phyloP scores from a whole-genome alignment of 2,113 vertebrate species.

The Mesembrinibis cayennensis region DNA sequence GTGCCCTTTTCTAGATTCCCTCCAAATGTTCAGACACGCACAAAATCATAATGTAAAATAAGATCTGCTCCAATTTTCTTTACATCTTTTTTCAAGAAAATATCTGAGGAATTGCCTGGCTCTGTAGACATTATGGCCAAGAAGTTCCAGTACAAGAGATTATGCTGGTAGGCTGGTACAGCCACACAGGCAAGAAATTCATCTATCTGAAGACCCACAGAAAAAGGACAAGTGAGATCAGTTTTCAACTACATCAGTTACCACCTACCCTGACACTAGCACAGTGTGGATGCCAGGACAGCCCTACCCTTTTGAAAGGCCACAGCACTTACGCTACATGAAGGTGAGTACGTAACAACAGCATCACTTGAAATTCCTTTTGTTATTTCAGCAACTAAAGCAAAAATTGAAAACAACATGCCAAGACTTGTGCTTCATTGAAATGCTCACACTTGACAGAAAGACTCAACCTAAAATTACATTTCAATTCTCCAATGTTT shows the following conservation, averaged over 20 bases:
- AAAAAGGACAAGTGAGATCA: background rate
- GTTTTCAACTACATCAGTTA: background rate
- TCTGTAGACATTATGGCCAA: background rate
- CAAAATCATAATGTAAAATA: background rate
- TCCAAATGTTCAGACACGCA: background rate
- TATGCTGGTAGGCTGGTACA: background rate
- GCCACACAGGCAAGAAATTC: background rate
- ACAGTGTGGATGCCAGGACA: background rate
- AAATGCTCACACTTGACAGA: background rate
- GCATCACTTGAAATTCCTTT: background rate
- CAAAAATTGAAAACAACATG: background rate
- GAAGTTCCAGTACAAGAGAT: background rate
- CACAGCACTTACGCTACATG: rapidly evolving
- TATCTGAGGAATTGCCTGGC: background rate
- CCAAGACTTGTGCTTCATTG: background rate
- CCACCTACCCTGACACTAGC: background rate
- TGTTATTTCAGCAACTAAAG: background rate
- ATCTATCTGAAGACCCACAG: background rate
- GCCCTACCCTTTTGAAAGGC: background rate
- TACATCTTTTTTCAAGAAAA: background rate
- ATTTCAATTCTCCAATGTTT: background rate
- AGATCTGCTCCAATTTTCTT: background rate
- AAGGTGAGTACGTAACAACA: background rate
- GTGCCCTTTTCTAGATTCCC: background rate
- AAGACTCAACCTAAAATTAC: background rate